Percentiles rank a stretch among this genome's conserved stretches.
These are phyloP conservation scores for Trachurus trachurus DNA, from an alignment of 2,797 vertebrate genomes.

Conservation along the genomic window DNA sequence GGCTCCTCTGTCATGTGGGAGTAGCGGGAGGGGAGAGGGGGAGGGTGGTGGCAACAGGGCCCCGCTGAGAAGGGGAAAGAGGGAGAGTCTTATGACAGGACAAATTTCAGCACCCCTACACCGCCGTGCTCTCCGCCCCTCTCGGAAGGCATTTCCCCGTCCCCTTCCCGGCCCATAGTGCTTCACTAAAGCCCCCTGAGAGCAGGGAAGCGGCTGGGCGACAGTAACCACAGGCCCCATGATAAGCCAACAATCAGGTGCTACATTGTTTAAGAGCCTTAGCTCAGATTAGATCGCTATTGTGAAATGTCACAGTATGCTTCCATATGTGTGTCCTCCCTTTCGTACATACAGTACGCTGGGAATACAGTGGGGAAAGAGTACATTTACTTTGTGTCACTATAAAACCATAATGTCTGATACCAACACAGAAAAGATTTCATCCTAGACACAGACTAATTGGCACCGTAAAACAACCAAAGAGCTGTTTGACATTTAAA, in stretches of 20 bases:
- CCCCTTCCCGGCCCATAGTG: slow-evolving; percentile 36
- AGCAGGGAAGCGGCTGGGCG: slow-evolving; percentile 41
- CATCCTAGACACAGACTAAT: too few relatives aligned
- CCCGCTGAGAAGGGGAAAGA: slow-evolving; percentile 69
- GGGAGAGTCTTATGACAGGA: slow-evolving; percentile 58
- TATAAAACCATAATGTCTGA: too few relatives aligned
- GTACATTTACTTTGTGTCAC: neutral
- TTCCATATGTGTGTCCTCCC: slow-evolving; percentile 28
- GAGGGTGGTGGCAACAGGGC: slow-evolving; percentile 78
- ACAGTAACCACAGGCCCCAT: slow-evolving; percentile 50
- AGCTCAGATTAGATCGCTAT: slow-evolving; percentile 73
- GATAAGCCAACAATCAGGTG: slow-evolving; percentile 82
- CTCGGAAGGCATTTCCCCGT: slow-evolving; percentile 39
- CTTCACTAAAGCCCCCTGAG: slow-evolving; percentile 51
- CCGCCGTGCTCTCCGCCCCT: slow-evolving; percentile 40
- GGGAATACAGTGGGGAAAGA: neutral
- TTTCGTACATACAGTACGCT: slow-evolving; percentile 13
- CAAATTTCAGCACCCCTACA: slow-evolving; percentile 71
- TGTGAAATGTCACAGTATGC: slow-evolving; percentile 68
- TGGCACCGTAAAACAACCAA: too few relatives aligned
- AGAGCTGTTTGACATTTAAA: too few relatives aligned
- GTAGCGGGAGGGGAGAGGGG: slow-evolving; percentile 23
- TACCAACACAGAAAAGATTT: too few relatives aligned
- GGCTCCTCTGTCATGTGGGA: slow-evolving; percentile 77
- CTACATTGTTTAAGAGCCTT: slow-evolving; percentile 76